Evolutionary conservation across 2,797 vertebrate genomes (phyloP).

Genomic region (Eutrigla gurnardus): DNA sequence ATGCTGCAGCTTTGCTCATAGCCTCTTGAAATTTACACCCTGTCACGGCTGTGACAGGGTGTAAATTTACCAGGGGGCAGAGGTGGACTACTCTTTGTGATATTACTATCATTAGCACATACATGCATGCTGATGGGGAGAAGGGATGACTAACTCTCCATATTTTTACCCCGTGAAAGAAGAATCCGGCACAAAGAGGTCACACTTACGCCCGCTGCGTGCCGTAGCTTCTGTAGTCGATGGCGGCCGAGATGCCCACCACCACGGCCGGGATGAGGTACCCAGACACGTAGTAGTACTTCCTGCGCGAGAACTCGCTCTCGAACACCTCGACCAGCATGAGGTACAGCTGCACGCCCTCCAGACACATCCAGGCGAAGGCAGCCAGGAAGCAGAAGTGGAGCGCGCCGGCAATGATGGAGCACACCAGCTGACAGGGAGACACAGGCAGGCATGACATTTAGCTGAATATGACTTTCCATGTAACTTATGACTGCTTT

Average conservation of each 20-base stretch:
- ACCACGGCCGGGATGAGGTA: constrained; percentile 97
- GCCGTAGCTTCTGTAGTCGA: constrained; percentile 98
- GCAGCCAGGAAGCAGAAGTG: constrained; percentile 99
- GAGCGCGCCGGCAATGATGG: constrained; percentile 94
- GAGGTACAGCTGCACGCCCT: constrained; percentile 97
- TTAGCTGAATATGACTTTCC: not conserved
- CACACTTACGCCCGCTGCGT: constrained; percentile 94
- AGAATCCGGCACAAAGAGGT: constrained; percentile 11
- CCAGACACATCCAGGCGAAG: constrained; percentile 98
- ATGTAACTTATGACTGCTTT: not conserved
- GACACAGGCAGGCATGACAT: constrained; percentile 35
- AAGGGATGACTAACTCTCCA: constrained; percentile 3
- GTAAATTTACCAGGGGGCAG: constrained; percentile 67
- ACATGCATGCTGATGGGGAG: constrained; percentile 33
- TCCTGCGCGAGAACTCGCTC: constrained; percentile 97
- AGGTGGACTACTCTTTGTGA: constrained; percentile 64
- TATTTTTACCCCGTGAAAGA: constrained; percentile 26
- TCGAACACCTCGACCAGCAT: constrained; percentile 99
- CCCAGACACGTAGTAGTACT: constrained; percentile 96
- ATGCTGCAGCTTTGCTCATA: constrained; percentile 58
- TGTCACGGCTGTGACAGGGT: constrained; percentile 63
- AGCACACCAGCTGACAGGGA: constrained; percentile 91
- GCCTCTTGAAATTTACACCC: constrained; percentile 34
- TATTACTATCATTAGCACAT: constrained; percentile 72
- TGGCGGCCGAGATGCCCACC: constrained; percentile 95